phyloP scores from a whole-genome alignment of 2,113 vertebrate species.

The Lycaon pictus region DNA sequence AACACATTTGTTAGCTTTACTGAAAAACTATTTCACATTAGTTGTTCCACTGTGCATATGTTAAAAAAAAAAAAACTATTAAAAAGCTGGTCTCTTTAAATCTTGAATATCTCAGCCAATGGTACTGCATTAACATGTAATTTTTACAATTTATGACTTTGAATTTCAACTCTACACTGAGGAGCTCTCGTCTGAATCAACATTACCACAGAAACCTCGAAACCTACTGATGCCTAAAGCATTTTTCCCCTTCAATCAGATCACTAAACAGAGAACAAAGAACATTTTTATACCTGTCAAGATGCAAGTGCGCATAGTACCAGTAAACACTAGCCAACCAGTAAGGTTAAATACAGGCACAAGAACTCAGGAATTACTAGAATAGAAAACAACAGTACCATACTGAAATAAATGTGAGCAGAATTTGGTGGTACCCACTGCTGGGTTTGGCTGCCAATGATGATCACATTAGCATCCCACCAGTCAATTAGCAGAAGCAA shows the following conservation, averaged over 20 bases:
- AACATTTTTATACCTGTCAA: constrained; percentile 74
- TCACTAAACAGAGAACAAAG: constrained; percentile 73
- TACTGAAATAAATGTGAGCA: not conserved
- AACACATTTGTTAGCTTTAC: not conserved
- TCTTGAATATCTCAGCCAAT: constrained; percentile 44
- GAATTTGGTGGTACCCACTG: not conserved
- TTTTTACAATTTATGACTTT: constrained; percentile 73
- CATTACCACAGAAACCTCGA: constrained; percentile 59
- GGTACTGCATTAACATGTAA: constrained; percentile 59
- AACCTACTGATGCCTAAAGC: constrained; percentile 64
- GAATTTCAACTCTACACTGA: constrained; percentile 61
- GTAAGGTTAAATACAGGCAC: not conserved
- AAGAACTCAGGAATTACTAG: not conserved
- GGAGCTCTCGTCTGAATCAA: constrained; percentile 69
- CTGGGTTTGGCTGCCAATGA: not conserved
- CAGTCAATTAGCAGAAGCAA: not conserved
- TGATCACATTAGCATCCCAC: not conserved
- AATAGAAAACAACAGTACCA: not conserved
- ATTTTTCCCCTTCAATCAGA: constrained; percentile 68
- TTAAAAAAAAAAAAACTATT: not conserved
- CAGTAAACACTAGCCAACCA: not conserved
- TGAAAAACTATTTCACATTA: constrained; percentile 44
- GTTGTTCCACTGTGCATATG: not conserved
- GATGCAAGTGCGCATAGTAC: not conserved
- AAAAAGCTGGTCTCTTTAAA: constrained; percentile 54